A percentile compares a stretch with the other conserved stretches of the same genome.
phyloP scores from a whole-genome alignment of 1,140 invertebrate genomes.

The Sycophila sp. region DNA sequence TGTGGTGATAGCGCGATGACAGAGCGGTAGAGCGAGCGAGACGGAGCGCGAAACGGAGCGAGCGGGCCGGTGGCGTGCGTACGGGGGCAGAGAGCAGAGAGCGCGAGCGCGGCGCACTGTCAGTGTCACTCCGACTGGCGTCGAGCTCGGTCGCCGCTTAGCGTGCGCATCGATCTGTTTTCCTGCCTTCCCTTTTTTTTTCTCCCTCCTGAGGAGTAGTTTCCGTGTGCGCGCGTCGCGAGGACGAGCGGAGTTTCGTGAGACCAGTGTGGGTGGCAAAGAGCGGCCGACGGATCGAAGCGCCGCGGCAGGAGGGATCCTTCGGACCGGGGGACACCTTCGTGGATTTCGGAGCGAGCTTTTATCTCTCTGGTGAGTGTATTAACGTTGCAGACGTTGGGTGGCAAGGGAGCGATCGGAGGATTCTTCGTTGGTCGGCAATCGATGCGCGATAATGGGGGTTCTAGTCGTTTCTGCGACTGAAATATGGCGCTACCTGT shows the following conservation, averaged over 20 bases:
- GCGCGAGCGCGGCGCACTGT: constrained; percentile 44
- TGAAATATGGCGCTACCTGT: no score
- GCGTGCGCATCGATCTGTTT: not conserved
- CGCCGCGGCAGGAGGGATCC: not conserved
- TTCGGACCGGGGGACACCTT: no score
- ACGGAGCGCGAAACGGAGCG: not conserved
- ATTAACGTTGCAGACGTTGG: no score
- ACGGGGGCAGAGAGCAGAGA: constrained; percentile 50
- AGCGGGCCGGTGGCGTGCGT: constrained; percentile 33
- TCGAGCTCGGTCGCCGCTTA: constrained; percentile 22
- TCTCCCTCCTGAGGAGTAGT: not conserved
- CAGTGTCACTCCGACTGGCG: constrained; percentile 59
- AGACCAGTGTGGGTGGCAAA: not conserved
- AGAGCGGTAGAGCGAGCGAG: no score
- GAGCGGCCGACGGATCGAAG: not conserved
- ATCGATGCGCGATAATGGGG: no score
- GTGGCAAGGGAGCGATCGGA: no score
- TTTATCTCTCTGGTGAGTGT: no score
- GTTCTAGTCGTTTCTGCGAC: no score
- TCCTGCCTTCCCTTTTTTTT: not conserved
- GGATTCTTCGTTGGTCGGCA: no score
- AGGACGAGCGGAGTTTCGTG: not conserved
- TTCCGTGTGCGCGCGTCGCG: not conserved
- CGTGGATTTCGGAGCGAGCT: no score
- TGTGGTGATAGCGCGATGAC: constrained; percentile 41